Percentiles rank a stretch among this genome's conserved stretches.
Conservation (phyloP, 2,888 invertebrate species). For the Anoplius nigerrimus region DNA sequence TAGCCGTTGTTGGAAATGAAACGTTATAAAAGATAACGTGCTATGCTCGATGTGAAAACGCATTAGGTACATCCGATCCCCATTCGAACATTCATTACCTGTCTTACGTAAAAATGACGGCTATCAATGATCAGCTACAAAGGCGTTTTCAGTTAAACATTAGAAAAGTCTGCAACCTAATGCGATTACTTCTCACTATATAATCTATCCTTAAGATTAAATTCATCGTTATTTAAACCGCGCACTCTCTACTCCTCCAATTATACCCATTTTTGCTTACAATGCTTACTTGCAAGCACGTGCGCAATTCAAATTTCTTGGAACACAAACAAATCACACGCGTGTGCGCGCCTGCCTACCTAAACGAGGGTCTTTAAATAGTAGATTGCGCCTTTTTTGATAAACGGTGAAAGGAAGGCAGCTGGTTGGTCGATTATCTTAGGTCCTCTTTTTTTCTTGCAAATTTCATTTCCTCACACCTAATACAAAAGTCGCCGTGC, state of each 20-base stretch:
- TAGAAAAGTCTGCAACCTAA: too few species aligned
- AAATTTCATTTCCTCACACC: background rate
- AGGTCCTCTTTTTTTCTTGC: constrained; percentile 32
- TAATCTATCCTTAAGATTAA: constrained; percentile 17
- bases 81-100: too few species aligned
- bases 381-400: constrained; percentile 16
- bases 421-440: constrained; percentile 39
- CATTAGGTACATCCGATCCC: too few species aligned
- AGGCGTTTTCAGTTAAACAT: too few species aligned
- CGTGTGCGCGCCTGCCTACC: constrained; percentile 12
- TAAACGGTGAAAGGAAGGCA: constrained; percentile 35
- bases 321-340: constrained; percentile 18
- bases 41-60: too few species aligned
- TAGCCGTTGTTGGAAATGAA: too few species aligned
- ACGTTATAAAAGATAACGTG: too few species aligned
- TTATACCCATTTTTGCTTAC: background rate
- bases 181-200: too few species aligned
- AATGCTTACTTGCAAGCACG: background rate
- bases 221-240: background rate
- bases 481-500: constrained; percentile 4
- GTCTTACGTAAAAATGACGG: too few species aligned
- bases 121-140: too few species aligned
- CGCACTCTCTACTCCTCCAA: background rate
- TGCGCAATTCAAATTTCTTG: constrained; percentile 4
- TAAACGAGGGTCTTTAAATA: constrained; percentile 12